These are phyloP conservation scores for Drosophila imparisetae DNA, from an alignment of 2,888 invertebrate species.

Conservation along the genomic window DNA sequence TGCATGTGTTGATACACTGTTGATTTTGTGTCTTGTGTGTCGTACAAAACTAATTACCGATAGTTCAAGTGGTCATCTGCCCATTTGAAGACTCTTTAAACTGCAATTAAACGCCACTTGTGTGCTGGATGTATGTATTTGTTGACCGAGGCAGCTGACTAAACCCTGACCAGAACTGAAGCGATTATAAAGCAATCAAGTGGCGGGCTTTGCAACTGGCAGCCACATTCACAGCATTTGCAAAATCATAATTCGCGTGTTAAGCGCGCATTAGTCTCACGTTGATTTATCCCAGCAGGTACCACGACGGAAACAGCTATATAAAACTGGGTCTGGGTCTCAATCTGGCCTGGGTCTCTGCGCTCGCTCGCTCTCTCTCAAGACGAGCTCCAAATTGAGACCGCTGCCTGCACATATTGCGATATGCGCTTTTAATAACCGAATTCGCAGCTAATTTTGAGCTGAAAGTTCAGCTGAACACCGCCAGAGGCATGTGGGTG, in stretches of 20 bases:
- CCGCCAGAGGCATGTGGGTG: conserved; percentile 65
- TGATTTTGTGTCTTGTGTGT: conserved; percentile 69
- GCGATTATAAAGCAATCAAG: conserved; percentile 79
- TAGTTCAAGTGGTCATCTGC: conserved; percentile 67
- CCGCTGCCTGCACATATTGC: conserved; percentile 8
- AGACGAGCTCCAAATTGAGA: conserved; percentile 5
- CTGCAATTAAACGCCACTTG: conserved; percentile 72
- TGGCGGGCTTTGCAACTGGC: conserved; percentile 22
- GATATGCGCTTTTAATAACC: conserved; percentile 70
- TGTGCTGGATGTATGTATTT: conserved; percentile 10
- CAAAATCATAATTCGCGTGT: conserved; percentile 83
- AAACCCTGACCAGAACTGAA: conserved; percentile 24
- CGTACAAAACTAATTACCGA: conserved; percentile 70
- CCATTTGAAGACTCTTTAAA: conserved; percentile 62
- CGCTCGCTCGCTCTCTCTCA: background rate
- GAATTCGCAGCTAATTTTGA: conserved; percentile 73
- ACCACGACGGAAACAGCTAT: conserved; percentile 42
- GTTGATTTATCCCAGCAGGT: conserved; percentile 82
- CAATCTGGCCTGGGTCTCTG: conserved; percentile 42
- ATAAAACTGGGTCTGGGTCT: conserved; percentile 58
- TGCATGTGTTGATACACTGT: conserved; percentile 66
- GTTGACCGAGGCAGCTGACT: conserved; percentile 8
- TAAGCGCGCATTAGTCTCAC: conserved; percentile 83
- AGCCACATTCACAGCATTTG: conserved; percentile 68
- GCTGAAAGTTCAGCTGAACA: conserved; percentile 45